phyloP scores from a whole-genome alignment of 92 coral and sea anemone genomes.

The Anthopleura xanthogrammica region DNA sequence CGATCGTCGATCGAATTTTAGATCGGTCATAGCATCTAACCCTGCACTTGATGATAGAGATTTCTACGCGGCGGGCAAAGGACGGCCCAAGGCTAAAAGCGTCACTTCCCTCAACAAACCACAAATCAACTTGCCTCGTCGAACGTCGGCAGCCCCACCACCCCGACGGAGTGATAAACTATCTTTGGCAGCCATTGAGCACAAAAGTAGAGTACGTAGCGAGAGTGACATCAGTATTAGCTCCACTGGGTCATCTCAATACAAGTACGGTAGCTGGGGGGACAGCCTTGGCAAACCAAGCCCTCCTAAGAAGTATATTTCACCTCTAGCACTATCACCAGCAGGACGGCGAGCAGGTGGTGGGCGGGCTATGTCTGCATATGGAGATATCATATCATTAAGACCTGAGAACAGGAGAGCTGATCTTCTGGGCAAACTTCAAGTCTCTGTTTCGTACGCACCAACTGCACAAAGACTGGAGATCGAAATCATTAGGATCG shows the following conservation, averaged over 20 bases:
- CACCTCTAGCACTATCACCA: constrained; percentile 12
- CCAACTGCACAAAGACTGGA: constrained; percentile 64
- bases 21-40: constrained; percentile 19
- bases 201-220: constrained; percentile 30
- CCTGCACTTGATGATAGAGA: constrained; percentile 27
- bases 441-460: constrained; percentile 61
- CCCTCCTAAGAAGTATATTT: constrained; percentile 3
- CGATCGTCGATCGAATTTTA: neutral
- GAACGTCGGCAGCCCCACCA: constrained; percentile 23
- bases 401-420: constrained; percentile 19
- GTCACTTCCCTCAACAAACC: constrained; percentile 13
- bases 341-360: constrained; percentile 18
- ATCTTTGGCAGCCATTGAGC: constrained; percentile 21
- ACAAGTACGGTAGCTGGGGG: constrained; percentile 43
- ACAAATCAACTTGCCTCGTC: constrained; percentile 5
- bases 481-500: constrained; percentile 52
- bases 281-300: constrained; percentile 21
- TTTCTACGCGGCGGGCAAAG: neutral
- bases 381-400: constrained; percentile 39
- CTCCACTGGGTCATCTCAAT: constrained; percentile 27
- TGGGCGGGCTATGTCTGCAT: constrained; percentile 42
- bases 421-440: constrained; percentile 38
- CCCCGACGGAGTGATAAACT: constrained; percentile 12
- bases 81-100: constrained; percentile 32
- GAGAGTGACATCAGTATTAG: constrained; percentile 40